Conservation (phyloP, 2,113 vertebrate genomes). For the Ciconia boyciana region DNA sequence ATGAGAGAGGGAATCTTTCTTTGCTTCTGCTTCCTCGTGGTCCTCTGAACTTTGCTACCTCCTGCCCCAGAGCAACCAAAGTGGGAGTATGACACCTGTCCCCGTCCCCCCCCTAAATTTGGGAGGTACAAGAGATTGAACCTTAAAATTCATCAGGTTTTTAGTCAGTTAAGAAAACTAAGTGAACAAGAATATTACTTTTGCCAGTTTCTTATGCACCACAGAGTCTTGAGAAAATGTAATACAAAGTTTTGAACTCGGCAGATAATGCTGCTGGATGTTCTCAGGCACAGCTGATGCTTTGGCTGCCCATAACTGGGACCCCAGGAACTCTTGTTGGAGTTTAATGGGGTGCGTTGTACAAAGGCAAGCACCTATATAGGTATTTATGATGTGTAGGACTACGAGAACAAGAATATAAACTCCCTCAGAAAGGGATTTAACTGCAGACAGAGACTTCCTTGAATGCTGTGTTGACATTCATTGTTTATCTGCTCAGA, state of each 20-base stretch:
- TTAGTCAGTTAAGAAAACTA: not conserved
- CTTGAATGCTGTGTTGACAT: constrained; percentile 55
- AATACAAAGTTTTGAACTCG: not conserved
- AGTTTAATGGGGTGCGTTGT: not conserved
- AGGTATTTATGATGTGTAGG: not conserved
- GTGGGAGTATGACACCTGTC: not conserved
- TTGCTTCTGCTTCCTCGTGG: not conserved
- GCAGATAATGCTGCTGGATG: not conserved
- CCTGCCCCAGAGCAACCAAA: not conserved
- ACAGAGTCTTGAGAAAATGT: not conserved
- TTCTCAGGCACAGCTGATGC: not conserved
- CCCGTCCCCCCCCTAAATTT: too few relatives aligned
- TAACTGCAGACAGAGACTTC: constrained; percentile 15
- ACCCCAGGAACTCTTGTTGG: not conserved
- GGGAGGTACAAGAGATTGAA: not conserved
- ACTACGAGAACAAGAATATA: not conserved
- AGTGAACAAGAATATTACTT: not conserved
- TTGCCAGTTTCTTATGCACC: not conserved
- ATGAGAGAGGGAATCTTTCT: not conserved
- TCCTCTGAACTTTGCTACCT: not conserved
- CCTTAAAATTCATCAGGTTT: not conserved
- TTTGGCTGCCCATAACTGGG: not conserved
- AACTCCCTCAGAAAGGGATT: not conserved
- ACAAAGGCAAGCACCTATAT: not conserved
- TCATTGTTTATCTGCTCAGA: constrained; percentile 62